Base-by-base conservation (phyloP, 2,113 vertebrate species). In the Charina bottae region DNA sequence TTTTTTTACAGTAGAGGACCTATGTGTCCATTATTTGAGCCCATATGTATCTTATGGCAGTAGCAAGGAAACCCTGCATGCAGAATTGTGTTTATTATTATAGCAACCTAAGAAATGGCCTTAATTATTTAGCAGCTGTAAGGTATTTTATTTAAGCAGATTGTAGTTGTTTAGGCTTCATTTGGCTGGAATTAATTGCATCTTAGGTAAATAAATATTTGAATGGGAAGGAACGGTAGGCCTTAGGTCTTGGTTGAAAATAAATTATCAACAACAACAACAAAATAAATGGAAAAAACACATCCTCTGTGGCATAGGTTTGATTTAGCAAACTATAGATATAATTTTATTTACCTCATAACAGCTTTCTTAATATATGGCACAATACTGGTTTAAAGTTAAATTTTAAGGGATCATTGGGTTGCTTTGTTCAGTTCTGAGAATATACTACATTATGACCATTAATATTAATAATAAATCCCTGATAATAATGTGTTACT, bases 401-500 rank as follows among this genome's bases (percentile, higher is more conserved):
- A 54, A 23, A 87, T 24, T 26, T 56, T 64, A 85, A 49, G n/a
- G 72, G 49, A 42, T 28, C 59, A 62, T 64, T 91, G 72, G 62
- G 33, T 56, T 83, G 55, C 15, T 88, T 83, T 83, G 1, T 2
- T n/a, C 24, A 58, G 56, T 46, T 83, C 24, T 33, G n/a, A 72
- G 13, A 56, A 64, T 28, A 72, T 42, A 28, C 23, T 88, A 26
- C 42, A 72, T 21, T 56, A 26, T 64, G 33, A 21, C 49, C n/a
- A 42, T 42, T 72, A 55, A 72, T 68, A 17, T 26, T 90, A 55
- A 96, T 97, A 96, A 96, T 92, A 96, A 97, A 97, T 96, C 95
- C 93, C 49, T 85, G 93, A 96, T 95, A 95, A 97, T 96, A 97
- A 95, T 93, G 92, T 94, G 97, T 97, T 96, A 96, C 97, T 97